These are phyloP conservation scores for Sericinus montela DNA, from an alignment of 2,888 invertebrate species.

Conservation along the genomic window DNA sequence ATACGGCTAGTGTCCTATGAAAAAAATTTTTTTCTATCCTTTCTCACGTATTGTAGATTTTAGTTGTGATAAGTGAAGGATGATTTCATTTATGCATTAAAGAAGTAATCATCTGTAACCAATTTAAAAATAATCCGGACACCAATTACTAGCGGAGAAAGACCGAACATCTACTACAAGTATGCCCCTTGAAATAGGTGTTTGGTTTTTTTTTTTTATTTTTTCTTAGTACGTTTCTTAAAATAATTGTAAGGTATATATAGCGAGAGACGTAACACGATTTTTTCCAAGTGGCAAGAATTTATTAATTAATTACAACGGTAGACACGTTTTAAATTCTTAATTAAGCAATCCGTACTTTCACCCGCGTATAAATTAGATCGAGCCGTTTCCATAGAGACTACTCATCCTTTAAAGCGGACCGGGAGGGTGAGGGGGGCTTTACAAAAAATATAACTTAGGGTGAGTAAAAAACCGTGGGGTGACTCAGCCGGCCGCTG, in stretches of 20 bases:
- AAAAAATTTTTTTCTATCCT: constrained; percentile 12
- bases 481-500: constrained; percentile 80
- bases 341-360: constrained; percentile 79
- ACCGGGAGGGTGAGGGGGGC: constrained; percentile 61
- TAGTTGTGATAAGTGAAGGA: neutral
- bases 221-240: too few species aligned
- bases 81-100: too few species aligned
- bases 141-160: too few species aligned
- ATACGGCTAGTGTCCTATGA: constrained; percentile 24
- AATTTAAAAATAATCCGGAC: constrained; percentile 65
- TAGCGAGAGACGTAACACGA: neutral
- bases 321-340: constrained; percentile 77
- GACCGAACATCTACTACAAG: too few species aligned
- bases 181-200: too few species aligned
- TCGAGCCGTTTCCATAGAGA: constrained; percentile 80
- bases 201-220: too few species aligned
- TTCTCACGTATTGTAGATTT: neutral
- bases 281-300: neutral
- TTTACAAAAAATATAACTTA: constrained; percentile 80
- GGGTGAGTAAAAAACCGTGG: constrained; percentile 80
- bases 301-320: constrained; percentile 72
- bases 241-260: too few species aligned
- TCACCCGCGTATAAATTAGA: constrained; percentile 79
- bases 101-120: constrained; percentile 41
- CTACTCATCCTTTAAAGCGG: constrained; percentile 80